Evolutionary conservation across 92 coral and sea anemone species (phyloP).

Genomic region (Diadumene lineata): DNA sequence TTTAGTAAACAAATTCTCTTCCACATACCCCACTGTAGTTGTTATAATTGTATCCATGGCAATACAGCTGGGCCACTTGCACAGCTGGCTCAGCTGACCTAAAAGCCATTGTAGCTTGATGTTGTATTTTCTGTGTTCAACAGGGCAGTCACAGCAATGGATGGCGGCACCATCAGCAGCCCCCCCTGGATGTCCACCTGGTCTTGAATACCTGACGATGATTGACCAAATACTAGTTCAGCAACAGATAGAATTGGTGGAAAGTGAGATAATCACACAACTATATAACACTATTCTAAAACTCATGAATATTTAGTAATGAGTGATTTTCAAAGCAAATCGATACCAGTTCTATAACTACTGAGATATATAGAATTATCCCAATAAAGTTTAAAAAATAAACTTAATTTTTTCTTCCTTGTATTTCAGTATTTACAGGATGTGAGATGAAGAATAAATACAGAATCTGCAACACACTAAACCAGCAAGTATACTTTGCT

Average conservation of each 20-base stretch:
- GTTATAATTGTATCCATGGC: no score
- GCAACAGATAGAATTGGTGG: conserved; percentile 76
- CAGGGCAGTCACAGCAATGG: no score
- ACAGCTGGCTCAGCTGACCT: no score
- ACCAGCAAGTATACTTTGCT: conserved; percentile 94
- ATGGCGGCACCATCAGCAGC: conserved; percentile 78
- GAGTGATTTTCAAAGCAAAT: no score
- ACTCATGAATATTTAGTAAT: no score
- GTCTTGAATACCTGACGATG: conserved; percentile 73
- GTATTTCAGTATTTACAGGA: conserved; percentile 80
- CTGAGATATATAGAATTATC: background rate
- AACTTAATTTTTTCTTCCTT: background rate
- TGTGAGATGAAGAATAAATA: conserved; percentile 93
- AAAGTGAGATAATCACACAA: conserved; percentile 36
- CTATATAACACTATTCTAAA: no score
- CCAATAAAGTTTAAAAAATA: no score
- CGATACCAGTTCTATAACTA: background rate
- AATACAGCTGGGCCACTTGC: no score
- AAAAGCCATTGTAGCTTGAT: no score
- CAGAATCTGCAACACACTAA: conserved; percentile 83
- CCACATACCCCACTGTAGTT: no score
- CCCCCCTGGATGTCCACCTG: conserved; percentile 81
- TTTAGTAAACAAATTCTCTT: no score
- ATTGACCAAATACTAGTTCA: conserved; percentile 77
- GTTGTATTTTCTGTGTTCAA: no score